Percentiles rank a stretch among this genome's conserved stretches.
Evolutionary conservation across 1,140 invertebrate genomes (phyloP).

Genomic region (Palaemon carinicauda): DNA sequence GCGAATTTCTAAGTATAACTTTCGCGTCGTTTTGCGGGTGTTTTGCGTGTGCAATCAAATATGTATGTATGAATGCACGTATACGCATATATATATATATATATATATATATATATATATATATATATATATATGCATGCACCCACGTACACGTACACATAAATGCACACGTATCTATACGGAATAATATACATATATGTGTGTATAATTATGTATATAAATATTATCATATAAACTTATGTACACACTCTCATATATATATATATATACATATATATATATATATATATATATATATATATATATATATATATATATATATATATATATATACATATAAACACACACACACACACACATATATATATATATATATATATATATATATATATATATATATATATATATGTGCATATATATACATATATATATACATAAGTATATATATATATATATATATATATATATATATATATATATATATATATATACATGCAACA

Average conservation of each 20-base stretch:
- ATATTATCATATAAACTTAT: not conserved
- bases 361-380: too few species aligned
- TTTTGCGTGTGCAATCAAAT: not conserved
- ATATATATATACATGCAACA: not conserved
- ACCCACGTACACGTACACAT: not conserved
- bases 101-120: slow-evolving; percentile 9
- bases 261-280: not conserved
- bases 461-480: not conserved
- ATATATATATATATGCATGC: not conserved
- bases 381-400: not conserved
- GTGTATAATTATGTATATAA: not conserved
- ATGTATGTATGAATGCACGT: not conserved
- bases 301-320: not conserved
- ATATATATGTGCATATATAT: too few species aligned
- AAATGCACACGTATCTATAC: not conserved
- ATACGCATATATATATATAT: not conserved
- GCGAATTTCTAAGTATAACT: too few species aligned
- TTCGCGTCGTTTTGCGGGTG: too few species aligned
- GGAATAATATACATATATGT: not conserved
- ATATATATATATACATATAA: not conserved
- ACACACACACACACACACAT: not conserved
- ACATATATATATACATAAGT: not conserved
- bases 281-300: not conserved
- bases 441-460: not conserved
- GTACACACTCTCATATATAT: not conserved